A percentile compares a stretch with the other conserved stretches of the same genome.
Conservation (phyloP, 2,797 vertebrate genomes). For the Clarias platycephalus region DNA sequence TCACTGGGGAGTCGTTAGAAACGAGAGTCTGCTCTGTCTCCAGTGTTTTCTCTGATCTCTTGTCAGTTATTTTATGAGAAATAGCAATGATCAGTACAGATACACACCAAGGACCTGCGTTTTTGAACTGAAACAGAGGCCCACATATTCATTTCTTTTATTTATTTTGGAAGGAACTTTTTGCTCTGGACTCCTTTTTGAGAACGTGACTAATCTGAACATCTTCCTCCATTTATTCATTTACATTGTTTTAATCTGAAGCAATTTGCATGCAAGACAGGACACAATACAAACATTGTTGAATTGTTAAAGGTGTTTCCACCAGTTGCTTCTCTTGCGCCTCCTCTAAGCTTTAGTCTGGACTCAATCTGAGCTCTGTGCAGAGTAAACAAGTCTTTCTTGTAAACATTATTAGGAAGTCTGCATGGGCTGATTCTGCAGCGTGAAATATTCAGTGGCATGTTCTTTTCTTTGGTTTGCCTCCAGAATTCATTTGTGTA, state of each 20-base stretch:
- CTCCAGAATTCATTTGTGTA: not conserved
- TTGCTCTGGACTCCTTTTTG: conserved; percentile 10
- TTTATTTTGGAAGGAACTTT: conserved; percentile 4
- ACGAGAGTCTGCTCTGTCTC: conserved; percentile 38
- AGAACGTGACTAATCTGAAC: conserved; percentile 11
- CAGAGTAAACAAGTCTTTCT: conserved; percentile 19
- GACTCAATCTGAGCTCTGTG: conserved; percentile 13
- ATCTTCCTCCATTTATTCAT: conserved; percentile 9
- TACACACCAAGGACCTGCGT: conserved; percentile 13
- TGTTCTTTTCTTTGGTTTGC: not conserved
- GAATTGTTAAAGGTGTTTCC: conserved; percentile 1
- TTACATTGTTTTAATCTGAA: conserved; percentile 22
- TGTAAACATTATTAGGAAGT: conserved; percentile 20
- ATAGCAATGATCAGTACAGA: conserved; percentile 27
- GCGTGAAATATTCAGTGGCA: not conserved
- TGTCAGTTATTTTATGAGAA: conserved; percentile 49
- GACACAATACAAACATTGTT: conserved; percentile 19
- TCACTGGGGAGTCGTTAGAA: conserved; percentile 42
- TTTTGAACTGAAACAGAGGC: conserved; percentile 27
- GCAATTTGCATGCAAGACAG: conserved; percentile 6
- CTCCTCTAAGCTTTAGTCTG: conserved; percentile 16
- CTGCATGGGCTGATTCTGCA: conserved; percentile 6
- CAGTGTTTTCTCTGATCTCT: conserved; percentile 44
- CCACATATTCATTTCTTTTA: conserved; percentile 6
- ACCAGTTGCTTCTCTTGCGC: not conserved